phyloP scores from a whole-genome alignment of 2,113 vertebrate species.

The Anser cygnoides region DNA sequence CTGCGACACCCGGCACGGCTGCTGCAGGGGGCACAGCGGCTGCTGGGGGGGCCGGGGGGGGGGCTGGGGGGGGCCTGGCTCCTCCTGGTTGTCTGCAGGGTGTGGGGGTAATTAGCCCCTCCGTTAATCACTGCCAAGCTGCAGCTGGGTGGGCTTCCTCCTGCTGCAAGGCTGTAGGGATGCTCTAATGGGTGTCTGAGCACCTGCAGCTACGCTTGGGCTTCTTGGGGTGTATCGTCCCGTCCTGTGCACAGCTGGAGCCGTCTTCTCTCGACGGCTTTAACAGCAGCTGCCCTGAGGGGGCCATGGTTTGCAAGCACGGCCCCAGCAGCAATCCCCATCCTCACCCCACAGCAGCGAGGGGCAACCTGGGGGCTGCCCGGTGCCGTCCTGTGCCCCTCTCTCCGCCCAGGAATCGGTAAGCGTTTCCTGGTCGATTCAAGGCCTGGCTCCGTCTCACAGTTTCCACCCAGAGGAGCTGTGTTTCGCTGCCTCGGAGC shows the following conservation, averaged over 20 bases:
- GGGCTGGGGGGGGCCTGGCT: no score
- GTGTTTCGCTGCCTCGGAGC: neutral
- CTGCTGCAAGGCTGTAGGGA: neutral
- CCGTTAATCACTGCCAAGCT: neutral
- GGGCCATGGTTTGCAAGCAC: neutral
- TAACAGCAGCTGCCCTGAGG: neutral
- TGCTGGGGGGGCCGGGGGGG: neutral
- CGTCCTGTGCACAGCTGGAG: neutral
- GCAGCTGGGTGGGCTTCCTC: neutral
- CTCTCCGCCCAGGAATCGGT: neutral
- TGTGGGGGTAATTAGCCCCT: neutral
- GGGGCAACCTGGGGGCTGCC: neutral
- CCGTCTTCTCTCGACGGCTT: neutral
- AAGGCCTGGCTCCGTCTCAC: neutral
- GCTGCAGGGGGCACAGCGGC: no score
- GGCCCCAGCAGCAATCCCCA: neutral
- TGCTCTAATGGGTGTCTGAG: neutral
- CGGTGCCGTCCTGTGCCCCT: neutral
- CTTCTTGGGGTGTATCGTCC: neutral
- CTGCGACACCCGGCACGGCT: no score
- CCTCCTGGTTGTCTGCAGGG: no score
- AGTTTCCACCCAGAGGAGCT: neutral
- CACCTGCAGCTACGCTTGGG: neutral
- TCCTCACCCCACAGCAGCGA: fast-evolving
- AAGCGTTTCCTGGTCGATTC: neutral